phyloP scores from a whole-genome alignment of 2,888 invertebrate species.

The Agonopterix heracliana region DNA sequence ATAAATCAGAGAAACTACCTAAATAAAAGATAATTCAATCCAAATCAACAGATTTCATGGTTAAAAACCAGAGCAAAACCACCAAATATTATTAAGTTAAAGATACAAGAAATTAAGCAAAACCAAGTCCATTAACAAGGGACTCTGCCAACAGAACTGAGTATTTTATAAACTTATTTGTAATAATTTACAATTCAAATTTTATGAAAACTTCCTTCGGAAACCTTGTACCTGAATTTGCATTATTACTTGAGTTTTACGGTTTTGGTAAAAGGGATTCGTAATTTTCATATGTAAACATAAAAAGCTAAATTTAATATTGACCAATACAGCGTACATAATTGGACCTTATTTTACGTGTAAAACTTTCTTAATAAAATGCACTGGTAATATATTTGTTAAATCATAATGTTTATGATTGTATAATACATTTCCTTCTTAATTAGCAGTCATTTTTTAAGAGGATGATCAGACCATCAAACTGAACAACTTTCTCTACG shows the following conservation, averaged over 20 bases:
- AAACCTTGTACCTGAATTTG: slow-evolving; percentile 36
- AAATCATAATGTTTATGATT: not conserved
- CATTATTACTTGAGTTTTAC: slow-evolving; percentile 40
- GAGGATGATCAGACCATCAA: too few relatives aligned
- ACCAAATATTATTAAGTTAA: slow-evolving; percentile 1
- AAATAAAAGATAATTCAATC: too few relatives aligned
- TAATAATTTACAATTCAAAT: slow-evolving; percentile 58
- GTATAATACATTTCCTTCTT: not conserved
- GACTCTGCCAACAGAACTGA: slow-evolving; percentile 28
- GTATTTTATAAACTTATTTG: slow-evolving; percentile 52
- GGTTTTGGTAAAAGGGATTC: slow-evolving; percentile 28
- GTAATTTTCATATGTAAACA: slow-evolving; percentile 38
- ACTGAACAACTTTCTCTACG: too few relatives aligned
- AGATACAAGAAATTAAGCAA: slow-evolving; percentile 3
- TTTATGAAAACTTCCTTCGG: slow-evolving; percentile 37
- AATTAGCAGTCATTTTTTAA: too few relatives aligned
- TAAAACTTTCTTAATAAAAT: not conserved
- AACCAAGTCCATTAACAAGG: slow-evolving; percentile 34
- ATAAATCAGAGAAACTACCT: too few relatives aligned
- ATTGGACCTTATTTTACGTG: not conserved
- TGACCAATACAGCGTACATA: not conserved
- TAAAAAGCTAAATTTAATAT: not conserved
- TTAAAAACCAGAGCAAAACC: not conserved
- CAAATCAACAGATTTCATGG: too few relatives aligned
- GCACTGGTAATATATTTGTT: not conserved